Percentiles rank a stretch among this genome's conserved stretches.
These are phyloP conservation scores for Drosophila quinaria DNA, from an alignment of 2,888 invertebrate genomes.

Conservation along the genomic window DNA sequence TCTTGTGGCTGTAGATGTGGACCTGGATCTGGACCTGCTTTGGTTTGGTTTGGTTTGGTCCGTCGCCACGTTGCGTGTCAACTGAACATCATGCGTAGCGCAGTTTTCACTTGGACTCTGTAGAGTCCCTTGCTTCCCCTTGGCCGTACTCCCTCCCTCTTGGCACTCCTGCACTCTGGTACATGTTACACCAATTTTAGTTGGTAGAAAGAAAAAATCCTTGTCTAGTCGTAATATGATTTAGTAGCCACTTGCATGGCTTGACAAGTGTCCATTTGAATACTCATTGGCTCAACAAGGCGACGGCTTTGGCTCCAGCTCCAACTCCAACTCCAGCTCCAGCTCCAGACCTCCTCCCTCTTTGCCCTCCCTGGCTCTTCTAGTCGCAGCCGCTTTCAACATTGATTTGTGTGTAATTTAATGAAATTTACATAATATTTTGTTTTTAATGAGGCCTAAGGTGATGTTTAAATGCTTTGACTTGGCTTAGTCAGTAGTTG, in stretches of 20 bases:
- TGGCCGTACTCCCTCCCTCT: not conserved
- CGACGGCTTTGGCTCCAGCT: conserved; percentile 40
- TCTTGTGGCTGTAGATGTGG: not conserved
- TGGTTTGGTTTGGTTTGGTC: conserved; percentile 21
- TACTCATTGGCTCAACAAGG: conserved; percentile 83
- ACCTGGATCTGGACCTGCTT: conserved; percentile 11
- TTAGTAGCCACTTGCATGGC: conserved; percentile 83
- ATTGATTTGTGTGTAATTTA: conserved; percentile 83
- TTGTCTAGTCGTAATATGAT: conserved; percentile 83
- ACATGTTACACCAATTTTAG: conserved; percentile 80
- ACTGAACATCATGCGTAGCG: conserved; percentile 83
- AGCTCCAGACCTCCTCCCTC: not conserved
- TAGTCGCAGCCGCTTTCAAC: conserved; percentile 43
- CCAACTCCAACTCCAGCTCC: not conserved
- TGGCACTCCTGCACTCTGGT: conserved; percentile 7
- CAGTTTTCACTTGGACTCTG: conserved; percentile 54
- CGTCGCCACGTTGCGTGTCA: conserved; percentile 81
- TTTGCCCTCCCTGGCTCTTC: not conserved
- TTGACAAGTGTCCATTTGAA: conserved; percentile 85
- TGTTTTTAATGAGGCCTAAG: conserved; percentile 83
- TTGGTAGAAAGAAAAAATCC: conserved; percentile 72
- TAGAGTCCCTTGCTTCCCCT: conserved; percentile 5
- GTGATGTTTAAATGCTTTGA: conserved; percentile 82
- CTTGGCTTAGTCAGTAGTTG: conserved; percentile 72
- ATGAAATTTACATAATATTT: conserved; percentile 83